Percentiles rank a stretch among this genome's conserved stretches.
phyloP scores from a whole-genome alignment of 2,888 invertebrate genomes.

The Dasysyrphus albostriatus region DNA sequence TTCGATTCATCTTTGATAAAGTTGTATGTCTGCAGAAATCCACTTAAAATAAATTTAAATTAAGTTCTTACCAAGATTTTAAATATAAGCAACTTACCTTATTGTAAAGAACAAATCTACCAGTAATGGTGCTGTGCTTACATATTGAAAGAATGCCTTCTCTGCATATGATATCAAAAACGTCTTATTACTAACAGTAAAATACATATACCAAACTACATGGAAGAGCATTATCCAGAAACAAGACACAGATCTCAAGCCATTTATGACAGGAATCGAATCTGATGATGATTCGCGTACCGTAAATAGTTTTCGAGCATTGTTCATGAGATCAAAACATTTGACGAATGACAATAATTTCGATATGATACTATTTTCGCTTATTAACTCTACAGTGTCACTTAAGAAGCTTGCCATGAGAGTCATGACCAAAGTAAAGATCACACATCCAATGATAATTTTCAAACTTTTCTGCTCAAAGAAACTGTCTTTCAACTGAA shows the following conservation, averaged over 20 bases:
- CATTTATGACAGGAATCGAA: conserved; percentile 83
- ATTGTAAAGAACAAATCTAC: conserved; percentile 84
- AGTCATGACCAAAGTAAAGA: conserved; percentile 79
- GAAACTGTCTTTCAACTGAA: conserved; percentile 81
- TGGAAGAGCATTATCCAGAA: conserved; percentile 83
- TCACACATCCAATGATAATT: conserved; percentile 78
- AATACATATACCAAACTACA: conserved; percentile 83
- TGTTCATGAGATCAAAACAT: conserved; percentile 82
- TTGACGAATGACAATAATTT: conserved; percentile 78
- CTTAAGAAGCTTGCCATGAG: conserved; percentile 71
- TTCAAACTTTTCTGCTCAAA: conserved; percentile 81
- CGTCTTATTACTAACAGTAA: conserved; percentile 82
- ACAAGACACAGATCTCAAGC: conserved; percentile 82
- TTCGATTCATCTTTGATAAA: conserved; percentile 81
- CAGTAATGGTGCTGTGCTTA: conserved; percentile 82
- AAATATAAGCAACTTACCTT: conserved; percentile 78
- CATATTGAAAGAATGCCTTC: conserved; percentile 82
- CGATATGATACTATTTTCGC: not conserved
- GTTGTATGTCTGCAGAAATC: conserved; percentile 82
- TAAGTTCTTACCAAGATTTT: not conserved
- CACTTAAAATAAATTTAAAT: conserved; percentile 77
- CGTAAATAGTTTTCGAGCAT: conserved; percentile 80
- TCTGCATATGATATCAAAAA: conserved; percentile 82
- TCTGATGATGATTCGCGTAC: conserved; percentile 77
- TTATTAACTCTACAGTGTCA: conserved; percentile 1